Evolutionary conservation across 2,888 invertebrate species (phyloP).

Genomic region (Actias luna): DNA sequence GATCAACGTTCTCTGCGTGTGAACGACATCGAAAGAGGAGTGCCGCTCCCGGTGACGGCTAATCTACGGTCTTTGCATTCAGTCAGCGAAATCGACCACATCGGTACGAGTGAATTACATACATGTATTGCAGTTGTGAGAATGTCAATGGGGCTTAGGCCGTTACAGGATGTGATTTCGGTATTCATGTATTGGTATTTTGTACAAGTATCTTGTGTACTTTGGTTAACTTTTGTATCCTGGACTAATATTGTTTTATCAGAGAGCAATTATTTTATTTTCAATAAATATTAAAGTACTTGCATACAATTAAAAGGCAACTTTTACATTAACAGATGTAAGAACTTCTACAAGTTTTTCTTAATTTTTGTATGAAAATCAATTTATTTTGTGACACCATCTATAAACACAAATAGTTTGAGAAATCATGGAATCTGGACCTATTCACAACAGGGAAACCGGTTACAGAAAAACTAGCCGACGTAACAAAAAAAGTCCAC

Average conservation of each 20-base stretch:
- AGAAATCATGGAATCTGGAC: too few species aligned
- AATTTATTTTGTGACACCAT: too few species aligned
- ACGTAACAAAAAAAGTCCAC: too few species aligned
- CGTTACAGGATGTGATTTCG: background rate
- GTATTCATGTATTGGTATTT: background rate
- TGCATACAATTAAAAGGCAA: too few species aligned
- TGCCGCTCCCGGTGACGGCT: background rate
- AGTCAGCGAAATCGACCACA: background rate
- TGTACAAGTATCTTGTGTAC: too few species aligned
- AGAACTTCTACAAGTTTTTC: too few species aligned
- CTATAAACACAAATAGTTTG: too few species aligned
- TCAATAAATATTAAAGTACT: constrained; percentile 41
- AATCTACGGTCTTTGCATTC: background rate
- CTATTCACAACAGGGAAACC: too few species aligned
- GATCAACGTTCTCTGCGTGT: constrained; percentile 62
- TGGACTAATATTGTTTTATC: background rate
- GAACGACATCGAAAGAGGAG: constrained; percentile 44
- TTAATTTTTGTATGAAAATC: too few species aligned
- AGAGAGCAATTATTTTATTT: background rate
- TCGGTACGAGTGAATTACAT: background rate
- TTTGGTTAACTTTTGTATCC: background rate
- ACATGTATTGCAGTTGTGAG: background rate
- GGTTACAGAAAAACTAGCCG: too few species aligned
- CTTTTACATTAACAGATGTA: too few species aligned
- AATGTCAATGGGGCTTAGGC: background rate